These are phyloP conservation scores for Leptinotarsa juncta DNA, from an alignment of 2,888 invertebrate species.

Conservation along the genomic window DNA sequence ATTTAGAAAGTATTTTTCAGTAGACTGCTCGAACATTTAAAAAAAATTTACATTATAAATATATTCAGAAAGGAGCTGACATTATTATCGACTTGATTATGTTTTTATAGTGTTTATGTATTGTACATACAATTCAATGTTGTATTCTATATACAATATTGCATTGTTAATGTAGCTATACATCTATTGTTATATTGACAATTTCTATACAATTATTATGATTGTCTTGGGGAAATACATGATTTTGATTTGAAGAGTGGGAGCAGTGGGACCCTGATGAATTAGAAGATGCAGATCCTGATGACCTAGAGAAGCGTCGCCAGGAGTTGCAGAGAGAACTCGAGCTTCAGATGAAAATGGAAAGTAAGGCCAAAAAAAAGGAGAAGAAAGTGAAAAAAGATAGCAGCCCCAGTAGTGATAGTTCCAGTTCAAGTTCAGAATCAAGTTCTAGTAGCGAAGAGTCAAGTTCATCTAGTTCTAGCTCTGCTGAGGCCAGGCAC, in stretches of 20 bases:
- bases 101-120: too few species aligned
- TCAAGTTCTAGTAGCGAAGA: slow-evolving; percentile 76
- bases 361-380: slow-evolving; percentile 76
- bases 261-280: slow-evolving; percentile 84
- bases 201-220: too few species aligned
- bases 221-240: too few species aligned
- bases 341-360: slow-evolving; percentile 84
- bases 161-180: too few species aligned
- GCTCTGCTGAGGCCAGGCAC: slow-evolving; percentile 64
- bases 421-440: slow-evolving; percentile 73
- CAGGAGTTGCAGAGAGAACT: slow-evolving; percentile 81
- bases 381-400: slow-evolving; percentile 76
- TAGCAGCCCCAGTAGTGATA: slow-evolving; percentile 77
- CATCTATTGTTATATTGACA: too few species aligned
- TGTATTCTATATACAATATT: too few species aligned
- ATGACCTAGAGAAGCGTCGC: slow-evolving; percentile 80
- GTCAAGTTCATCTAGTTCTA: slow-evolving; percentile 71
- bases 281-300: slow-evolving; percentile 84
- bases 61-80: too few species aligned
- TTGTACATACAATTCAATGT: too few species aligned
- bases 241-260: slow-evolving; percentile 65
- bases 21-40: too few species aligned
- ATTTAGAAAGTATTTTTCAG: too few species aligned
- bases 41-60: too few species aligned
- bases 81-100: too few species aligned